A percentile compares a stretch with the other conserved stretches of the same genome.
phyloP scores from a whole-genome alignment of 92 coral and sea anemone species.

The Porites lobata region DNA sequence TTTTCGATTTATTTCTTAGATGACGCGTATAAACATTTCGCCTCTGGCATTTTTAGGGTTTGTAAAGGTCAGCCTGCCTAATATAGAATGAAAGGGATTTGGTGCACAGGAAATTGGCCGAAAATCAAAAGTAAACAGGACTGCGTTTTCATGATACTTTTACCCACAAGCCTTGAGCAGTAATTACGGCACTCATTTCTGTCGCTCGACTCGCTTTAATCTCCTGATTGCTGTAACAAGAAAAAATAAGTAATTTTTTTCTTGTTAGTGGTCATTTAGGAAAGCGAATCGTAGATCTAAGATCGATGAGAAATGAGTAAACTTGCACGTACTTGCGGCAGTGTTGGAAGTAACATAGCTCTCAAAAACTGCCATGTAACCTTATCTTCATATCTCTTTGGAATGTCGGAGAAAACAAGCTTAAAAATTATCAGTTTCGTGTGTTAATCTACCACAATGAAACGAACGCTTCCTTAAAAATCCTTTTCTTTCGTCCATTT shows the following conservation, averaged over 20 bases:
- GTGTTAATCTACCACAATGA: slow-evolving; percentile 30
- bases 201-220: slow-evolving; percentile 11
- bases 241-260: background rate
- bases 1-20: background rate
- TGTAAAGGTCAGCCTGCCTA: slow-evolving; percentile 41
- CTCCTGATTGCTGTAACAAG: background rate
- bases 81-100: slow-evolving; percentile 37
- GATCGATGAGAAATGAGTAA: background rate
- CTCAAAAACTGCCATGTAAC: slow-evolving; percentile 27
- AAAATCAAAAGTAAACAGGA: slow-evolving; percentile 71
- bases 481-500: background rate
- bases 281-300: background rate
- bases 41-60: slow-evolving; percentile 6
- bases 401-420: slow-evolving; percentile 55
- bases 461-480: background rate
- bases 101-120: slow-evolving; percentile 64
- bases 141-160: slow-evolving; percentile 37
- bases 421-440: slow-evolving; percentile 29
- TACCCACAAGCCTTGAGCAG: slow-evolving; percentile 9
- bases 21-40: background rate
- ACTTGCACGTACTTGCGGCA: slow-evolving; percentile 9
- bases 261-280: background rate
- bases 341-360: slow-evolving; percentile 31
- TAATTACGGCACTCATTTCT: slow-evolving; percentile 2
- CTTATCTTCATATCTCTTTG: slow-evolving; percentile 41